A percentile compares a stretch with the other conserved stretches of the same genome.
These are phyloP conservation scores for Drosophila guanche DNA, from an alignment of 1,140 invertebrate genomes.

Conservation along the genomic window DNA sequence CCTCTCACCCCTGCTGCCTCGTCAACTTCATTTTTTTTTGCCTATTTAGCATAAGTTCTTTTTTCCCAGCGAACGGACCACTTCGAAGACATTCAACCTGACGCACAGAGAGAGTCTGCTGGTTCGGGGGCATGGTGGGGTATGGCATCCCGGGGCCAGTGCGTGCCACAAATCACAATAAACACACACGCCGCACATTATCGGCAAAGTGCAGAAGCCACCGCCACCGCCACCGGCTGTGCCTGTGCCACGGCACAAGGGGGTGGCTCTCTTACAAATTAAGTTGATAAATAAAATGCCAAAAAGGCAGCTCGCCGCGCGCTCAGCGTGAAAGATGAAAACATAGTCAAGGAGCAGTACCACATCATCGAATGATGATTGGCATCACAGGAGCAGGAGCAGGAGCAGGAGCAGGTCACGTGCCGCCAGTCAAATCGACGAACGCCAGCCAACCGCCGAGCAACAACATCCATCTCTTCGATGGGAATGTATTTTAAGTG, in stretches of 20 bases:
- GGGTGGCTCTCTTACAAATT: slow-evolving; percentile 48
- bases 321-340: slow-evolving; percentile 71
- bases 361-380: slow-evolving; percentile 9
- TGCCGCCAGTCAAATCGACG: slow-evolving; percentile 61
- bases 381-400: slow-evolving; percentile 15
- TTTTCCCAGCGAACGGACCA: slow-evolving; percentile 7
- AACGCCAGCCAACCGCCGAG: slow-evolving; percentile 33
- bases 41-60: slow-evolving; percentile 36
- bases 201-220: slow-evolving; percentile 70
- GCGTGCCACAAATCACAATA: slow-evolving; percentile 67
- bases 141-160: slow-evolving; percentile 10
- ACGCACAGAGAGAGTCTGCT: neutral
- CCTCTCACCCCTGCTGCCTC: neutral
- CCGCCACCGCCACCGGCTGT: neutral
- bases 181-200: slow-evolving; percentile 75
- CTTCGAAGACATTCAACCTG: slow-evolving; percentile 43
- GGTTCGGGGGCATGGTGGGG: neutral
- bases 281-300: slow-evolving; percentile 75
- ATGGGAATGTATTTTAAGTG: neutral
- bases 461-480: slow-evolving; percentile 15
- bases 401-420: slow-evolving; percentile 38
- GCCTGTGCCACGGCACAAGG: neutral
- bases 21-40: neutral
- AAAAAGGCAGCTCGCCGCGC: slow-evolving; percentile 45
- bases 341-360: slow-evolving; percentile 26